Conservation (phyloP, 1,140 invertebrate genomes). For the Phthorimaea operculella region DNA sequence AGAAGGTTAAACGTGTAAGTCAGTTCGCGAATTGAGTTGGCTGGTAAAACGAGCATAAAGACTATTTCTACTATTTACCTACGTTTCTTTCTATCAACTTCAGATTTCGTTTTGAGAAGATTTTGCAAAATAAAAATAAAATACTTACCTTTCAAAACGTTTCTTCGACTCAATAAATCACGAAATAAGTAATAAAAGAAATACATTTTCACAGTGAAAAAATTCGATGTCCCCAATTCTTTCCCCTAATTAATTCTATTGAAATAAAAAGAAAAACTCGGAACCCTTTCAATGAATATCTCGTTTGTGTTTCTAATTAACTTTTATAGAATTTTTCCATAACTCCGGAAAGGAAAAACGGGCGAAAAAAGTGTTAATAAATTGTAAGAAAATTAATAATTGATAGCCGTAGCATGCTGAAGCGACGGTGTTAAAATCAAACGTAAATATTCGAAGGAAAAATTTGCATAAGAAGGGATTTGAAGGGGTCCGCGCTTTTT, state of each 20-base stretch:
- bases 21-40: no score
- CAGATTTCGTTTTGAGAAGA: no score
- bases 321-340: constrained; percentile 42
- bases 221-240: neutral
- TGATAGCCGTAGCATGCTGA: constrained; percentile 33
- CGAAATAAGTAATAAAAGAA: constrained; percentile 1
- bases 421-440: constrained; percentile 38
- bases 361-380: constrained; percentile 31
- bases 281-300: constrained; percentile 45
- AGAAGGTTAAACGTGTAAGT: no score
- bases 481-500: constrained; percentile 25
- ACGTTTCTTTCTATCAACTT: no score
- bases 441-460: constrained; percentile 38
- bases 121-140: no score
- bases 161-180: neutral
- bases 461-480: constrained; percentile 53
- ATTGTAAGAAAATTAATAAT: constrained; percentile 59
- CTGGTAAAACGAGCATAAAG: no score
- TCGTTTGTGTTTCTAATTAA: constrained; percentile 41
- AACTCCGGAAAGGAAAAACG: constrained; percentile 23
- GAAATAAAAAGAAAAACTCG: constrained; percentile 4
- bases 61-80: no score
- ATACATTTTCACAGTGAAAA: neutral
- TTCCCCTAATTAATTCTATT: constrained; percentile 1
- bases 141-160: no score